Evolutionary conservation across 2,113 vertebrate species (phyloP).

Genomic region (Serinus canaria): DNA sequence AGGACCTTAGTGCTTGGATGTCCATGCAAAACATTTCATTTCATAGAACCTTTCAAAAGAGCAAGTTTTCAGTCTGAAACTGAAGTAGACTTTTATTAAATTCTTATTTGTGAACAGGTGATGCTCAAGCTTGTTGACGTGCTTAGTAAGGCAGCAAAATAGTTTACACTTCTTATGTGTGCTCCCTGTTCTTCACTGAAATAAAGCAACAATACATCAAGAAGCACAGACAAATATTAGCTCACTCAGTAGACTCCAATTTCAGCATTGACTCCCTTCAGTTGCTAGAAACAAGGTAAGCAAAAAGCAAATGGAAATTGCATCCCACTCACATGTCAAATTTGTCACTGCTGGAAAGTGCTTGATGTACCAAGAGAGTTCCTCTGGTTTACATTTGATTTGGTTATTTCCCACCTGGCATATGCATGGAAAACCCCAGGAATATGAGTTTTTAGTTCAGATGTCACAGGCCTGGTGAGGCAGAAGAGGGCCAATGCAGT

Average conservation of each 20-base stretch:
- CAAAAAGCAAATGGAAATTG: neutral
- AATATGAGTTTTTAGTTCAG: neutral
- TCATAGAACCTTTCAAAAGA: neutral
- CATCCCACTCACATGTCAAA: neutral
- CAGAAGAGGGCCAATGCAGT: neutral
- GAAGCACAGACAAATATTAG: neutral
- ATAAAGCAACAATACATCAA: neutral
- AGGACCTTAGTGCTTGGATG: neutral
- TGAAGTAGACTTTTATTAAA: neutral
- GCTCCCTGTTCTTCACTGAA: neutral
- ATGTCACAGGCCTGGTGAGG: neutral
- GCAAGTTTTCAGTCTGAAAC: neutral
- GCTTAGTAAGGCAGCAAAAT: neutral
- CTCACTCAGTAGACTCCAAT: neutral
- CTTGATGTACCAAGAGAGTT: neutral
- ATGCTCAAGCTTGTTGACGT: neutral
- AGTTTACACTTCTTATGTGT: neutral
- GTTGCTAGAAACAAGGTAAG: neutral
- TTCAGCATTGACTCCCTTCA: neutral
- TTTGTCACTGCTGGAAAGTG: neutral
- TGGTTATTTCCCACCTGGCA: neutral
- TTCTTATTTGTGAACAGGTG: neutral
- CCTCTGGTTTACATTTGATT: neutral
- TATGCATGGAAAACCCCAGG: neutral
- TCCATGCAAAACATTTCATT: neutral